phyloP scores from a whole-genome alignment of 2,888 invertebrate genomes.

The Xestia xanthographa region DNA sequence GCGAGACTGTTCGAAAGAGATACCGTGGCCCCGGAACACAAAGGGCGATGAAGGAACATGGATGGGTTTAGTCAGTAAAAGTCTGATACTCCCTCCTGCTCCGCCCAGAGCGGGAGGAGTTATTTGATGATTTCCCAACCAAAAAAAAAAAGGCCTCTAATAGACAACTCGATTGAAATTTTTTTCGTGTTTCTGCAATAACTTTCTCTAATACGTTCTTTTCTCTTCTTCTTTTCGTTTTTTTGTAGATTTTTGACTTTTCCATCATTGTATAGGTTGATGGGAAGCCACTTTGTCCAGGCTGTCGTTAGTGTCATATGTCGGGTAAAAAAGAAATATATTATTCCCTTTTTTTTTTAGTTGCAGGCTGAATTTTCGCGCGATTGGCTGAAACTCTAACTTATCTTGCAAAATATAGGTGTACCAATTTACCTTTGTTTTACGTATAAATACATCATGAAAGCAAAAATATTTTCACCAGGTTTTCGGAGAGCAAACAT shows the following conservation, averaged over 20 bases:
- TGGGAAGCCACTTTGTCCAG: neutral
- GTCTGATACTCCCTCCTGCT: too few relatives aligned
- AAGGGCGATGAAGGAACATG: too few relatives aligned
- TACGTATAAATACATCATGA: neutral
- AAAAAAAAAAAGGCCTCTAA: too few relatives aligned
- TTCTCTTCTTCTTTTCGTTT: neutral
- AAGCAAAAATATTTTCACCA: conserved; percentile 19
- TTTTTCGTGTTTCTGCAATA: neutral
- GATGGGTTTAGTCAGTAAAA: too few relatives aligned
- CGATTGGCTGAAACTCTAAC: neutral
- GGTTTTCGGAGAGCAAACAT: conserved; percentile 27
- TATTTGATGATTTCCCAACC: too few relatives aligned
- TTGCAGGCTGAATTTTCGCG: neutral
- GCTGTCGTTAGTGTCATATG: neutral
- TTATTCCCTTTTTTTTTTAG: neutral
- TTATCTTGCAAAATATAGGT: neutral
- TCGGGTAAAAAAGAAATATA: neutral
- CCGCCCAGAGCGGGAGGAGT: too few relatives aligned
- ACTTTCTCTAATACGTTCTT: neutral
- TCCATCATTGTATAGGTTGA: neutral
- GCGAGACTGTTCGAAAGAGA: too few relatives aligned
- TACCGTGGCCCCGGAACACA: too few relatives aligned
- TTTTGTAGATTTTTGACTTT: neutral
- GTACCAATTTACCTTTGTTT: neutral
- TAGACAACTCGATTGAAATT: neutral